Evolutionary conservation across 1,140 invertebrate species (phyloP), one percentile per base, ranked within the genome.

Genomic region (Drosophila murphyi): DNA sequence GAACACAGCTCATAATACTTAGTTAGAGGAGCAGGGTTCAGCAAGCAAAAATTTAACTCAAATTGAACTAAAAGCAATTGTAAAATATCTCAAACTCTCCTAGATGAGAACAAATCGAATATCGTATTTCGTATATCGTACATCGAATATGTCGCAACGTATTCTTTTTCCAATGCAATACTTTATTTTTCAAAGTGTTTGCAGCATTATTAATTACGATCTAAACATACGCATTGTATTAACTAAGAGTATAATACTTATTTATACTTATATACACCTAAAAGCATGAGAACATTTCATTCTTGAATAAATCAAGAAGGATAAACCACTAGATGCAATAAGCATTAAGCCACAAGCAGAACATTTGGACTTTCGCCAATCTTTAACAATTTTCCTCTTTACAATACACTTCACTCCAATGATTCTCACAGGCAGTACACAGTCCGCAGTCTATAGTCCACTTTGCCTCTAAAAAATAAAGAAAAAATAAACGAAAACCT

Each of bases 161-260:
- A 39, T 72, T 59, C 55, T 61, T 55, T 73, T 69, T 70, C 52
- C 62, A 70, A 72, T 6, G 76, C 80, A 80, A 89, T 62, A 88
- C 83, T 88, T 88, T 88, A 88, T 88, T 89, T 87, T 88, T 89
- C 72, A 88, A 88, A 89, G 85, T 88, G 52, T 88, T 87, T 89
- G 83, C 83, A 43, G 73, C 80, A 76, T 71, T 55, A 74, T 55
- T 60, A 52, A 71, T 34, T 50, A 63, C 51, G 61, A 61, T 57
- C 28, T 28, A 48, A 32, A 37, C 76, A 68, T 67, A 68, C 71
- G 41, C 72, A 83, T 68, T 80, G 72, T 80, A 85, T 72, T 73
- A 83, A 72, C 72, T 80, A 52, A 52, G 60, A 85, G 75, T 57
- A 50, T 74, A 85, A 61, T 63, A 51, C 20, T 28, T 71, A 63